Base-by-base conservation (phyloP, 2,888 invertebrate genomes). In the Diaprepes abbreviatus region DNA sequence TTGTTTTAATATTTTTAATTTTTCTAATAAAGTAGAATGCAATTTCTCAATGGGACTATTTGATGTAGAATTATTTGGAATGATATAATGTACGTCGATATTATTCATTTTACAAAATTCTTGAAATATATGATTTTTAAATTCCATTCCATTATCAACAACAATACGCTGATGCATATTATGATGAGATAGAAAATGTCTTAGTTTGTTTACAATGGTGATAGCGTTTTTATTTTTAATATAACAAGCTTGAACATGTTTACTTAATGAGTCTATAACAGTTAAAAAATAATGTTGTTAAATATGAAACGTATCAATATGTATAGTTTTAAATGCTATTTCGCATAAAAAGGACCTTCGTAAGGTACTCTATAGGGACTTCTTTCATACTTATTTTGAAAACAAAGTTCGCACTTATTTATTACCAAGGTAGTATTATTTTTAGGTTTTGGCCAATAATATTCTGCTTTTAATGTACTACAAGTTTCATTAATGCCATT, bases 131-230 rank as follows among this genome's bases (percentile, higher is more conserved):
- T 57, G 5, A n/a, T 57, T 65, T 6, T 36, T 2, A 43, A 65
- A 65, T 58, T 65, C 57, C 3, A 5, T 21, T 3, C 57, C 65
- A 3, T 21, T 2, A 24, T 65, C 55, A 1, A 35, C 12, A n/a
- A 65, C 38, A 7, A 50, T 21, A 60, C 59, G 33, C n/a, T 28
- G 43, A 10, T 50, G 66, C 6, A 17, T 52, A 17, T 64, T 48
- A 33, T 69, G 63, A 10, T 69, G 64, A 1, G 57, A 35, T 45
- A 69, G 62, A 55, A 62, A 69, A 28, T 70, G 72, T 38, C 66
- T 57, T 31, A 73, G 14, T 36, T 70, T 73, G 17, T 48, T 59
- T 0, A 70, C 16, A n/a, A 70, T 52, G 3, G 70, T 70, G 2
- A 70, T 36, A 1, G 65, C 59, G n/a, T 64, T 64, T 59, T 63